Base-by-base conservation (phyloP, 2,888 invertebrate genomes). In the Apamea epomidion region DNA sequence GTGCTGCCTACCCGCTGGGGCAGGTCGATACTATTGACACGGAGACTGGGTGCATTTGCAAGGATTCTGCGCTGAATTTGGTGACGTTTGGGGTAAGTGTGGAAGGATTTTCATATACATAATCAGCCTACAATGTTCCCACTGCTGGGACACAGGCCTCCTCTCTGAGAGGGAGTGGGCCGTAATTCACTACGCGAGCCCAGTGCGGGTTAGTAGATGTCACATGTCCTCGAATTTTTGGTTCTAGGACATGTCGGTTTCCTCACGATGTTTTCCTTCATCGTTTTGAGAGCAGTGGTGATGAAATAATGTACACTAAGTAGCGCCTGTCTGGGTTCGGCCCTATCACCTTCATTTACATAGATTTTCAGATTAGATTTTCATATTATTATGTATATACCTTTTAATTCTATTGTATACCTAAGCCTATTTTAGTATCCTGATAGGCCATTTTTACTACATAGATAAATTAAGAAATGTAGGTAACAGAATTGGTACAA, bases 21-120 rank as follows among this genome's bases (percentile, higher is more conserved):
- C 98, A 99, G 95, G 98, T 99, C 60, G 99, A 99, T 92, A 99
- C 99, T 1, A 99, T 99, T 85, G 99, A 99, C 91, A 98, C 98
- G 8, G 98, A 98, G 92, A 99, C 98, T 16, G 99, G 99, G 8
- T 98, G 98, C 84, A 99, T 99, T n/a, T 99, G 99, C 93, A 99
- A 99, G 93, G 98, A 99, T 92, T 99, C 99, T 0, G 99, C 99
- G 0, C 97, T 99, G 45, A 99, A 99, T 97, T 97, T 99, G 79
- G 99, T 99, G 10, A 99, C 99, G 1, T 99, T 99, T 97, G 99
- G 99, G 84, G 99, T 99, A 96, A 97, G 98, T 92, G 5, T 75
- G 60, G 45, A n/a, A 69, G 60, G 78, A 81, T 58, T 60, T 72
- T 21, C 6, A 60, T 32, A 6, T 2, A 14, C 16, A 4, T 48